Base-by-base conservation (phyloP, 2,888 invertebrate genomes). In the Liopterus haemorrhoidalis region DNA sequence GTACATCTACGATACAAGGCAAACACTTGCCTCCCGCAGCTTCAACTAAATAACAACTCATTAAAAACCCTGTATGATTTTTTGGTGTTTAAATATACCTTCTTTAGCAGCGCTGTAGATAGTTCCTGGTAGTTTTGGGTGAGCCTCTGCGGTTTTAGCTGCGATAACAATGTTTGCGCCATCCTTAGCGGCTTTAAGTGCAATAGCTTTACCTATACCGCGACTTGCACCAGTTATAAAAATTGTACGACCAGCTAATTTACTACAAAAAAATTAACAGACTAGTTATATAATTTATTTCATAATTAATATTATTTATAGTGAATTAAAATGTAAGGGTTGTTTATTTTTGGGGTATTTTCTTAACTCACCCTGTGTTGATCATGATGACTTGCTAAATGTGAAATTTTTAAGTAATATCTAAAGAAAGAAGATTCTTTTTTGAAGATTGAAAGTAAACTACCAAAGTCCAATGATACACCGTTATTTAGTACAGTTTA, bases 201-300 rank as follows among this genome's bases (percentile, higher is more conserved):
- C 96, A 56, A 97, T 95, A 11, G 85, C 86, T 69, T 93, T 89
- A 1, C 97, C 97, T 60, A 97, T 97, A 19, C 97, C 97, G 57
- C 97, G 77, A 41, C 93, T 94, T 11, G 92, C 96, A 31, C 97
- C 97, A 19, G 95, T 94, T 53, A 97, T 90, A 61, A 96, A 94
- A 42, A 94, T 70, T 2, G 96, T 96, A 54, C 83, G 82, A 2
- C 95, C 95, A 52, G 89, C 89, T 53, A 87, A 70, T 68, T 80
- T 81, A 41, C 83, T 81, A 54, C 12, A 49, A 57, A 42, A 41
- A 55, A 48, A 44, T n/a, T n/a, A n/a, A n/a, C n/a, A n/a, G n/a
- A n/a, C n/a, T n/a, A n/a, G n/a, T n/a, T n/a, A n/a, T n/a, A n/a
- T n/a, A n/a, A n/a, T n/a, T n/a, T n/a, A n/a, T n/a, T n/a, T n/a